Evolutionary conservation across 2,113 vertebrate species (phyloP), one percentile per base, ranked within the genome.

Genomic region (Trichomycterus rosablanca): DNA sequence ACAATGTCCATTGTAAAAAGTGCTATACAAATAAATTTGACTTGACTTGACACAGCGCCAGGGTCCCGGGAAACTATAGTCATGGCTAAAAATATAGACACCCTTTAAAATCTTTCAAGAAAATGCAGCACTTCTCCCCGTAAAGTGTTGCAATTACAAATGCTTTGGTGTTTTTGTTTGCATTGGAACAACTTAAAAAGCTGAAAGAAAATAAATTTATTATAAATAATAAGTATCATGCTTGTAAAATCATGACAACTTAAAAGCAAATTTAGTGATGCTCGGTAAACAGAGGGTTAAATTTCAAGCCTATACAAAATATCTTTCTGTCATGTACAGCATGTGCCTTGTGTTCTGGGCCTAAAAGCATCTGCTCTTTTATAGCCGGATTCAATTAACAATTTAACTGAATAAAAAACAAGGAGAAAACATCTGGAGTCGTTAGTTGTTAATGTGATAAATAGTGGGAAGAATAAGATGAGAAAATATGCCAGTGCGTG

Each of bases 391-490:
- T 76, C 59, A 76, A 76, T 71, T 72, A 79, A 68, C 51, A 70
- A 63, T 78, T 74, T 75, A 75, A 56, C 42, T 45, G 63, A 71
- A 67, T 68, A 62, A 39, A 64, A 32, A 58, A 63, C 70, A 63
- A 63, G 65, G 54, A 55, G 63, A 63, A 57, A 76, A 76, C 74
- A 76, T 73, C 74, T 76, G 74, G 74, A 74, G 68, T 49, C 61
- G 44, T 71, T 69, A 74, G 66, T 65, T 63, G 66, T 71, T 74
- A 71, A 71, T 71, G 71, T 55, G 59, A 71, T 70, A 68, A 68
- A 72, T 60, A 52, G 65, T 46, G 43, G 62, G 40, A 66, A 56
- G 51, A 24, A 57, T 45, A 66, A 66, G 68, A 61, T 23, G 43
- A 28, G 34, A 55, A 45, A 66, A 65, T 59, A 61, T 51, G 37